Evolutionary conservation across 37 sponge, comb jelly and placozoan genomes (phyloP).

Genomic region (Hormiphora californensis): DNA sequence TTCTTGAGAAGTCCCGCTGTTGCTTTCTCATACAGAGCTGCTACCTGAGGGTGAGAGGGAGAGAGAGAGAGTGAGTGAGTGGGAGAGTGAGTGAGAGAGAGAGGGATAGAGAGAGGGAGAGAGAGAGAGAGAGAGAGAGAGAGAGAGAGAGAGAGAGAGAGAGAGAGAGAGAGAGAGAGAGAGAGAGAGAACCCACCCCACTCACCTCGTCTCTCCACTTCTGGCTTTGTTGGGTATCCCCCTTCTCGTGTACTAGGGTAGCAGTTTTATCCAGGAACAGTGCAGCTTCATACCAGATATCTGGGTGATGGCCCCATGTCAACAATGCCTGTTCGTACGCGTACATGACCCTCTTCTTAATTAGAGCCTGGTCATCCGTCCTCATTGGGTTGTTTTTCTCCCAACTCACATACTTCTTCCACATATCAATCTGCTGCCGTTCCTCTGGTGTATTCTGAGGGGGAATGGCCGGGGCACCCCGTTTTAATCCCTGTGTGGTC

Average conservation of each 20-base stretch:
- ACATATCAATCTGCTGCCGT: constrained; percentile 72
- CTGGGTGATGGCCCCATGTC: constrained; percentile 75
- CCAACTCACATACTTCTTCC: constrained; percentile 76
- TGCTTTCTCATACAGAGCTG: constrained; percentile 69
- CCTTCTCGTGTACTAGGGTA: constrained; percentile 58
- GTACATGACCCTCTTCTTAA: constrained; percentile 74
- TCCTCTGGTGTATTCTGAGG: constrained; percentile 73
- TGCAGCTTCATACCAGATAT: constrained; percentile 90
- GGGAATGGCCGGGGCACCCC: constrained; percentile 70
- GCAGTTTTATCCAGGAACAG: constrained; percentile 71
- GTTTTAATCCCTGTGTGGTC: constrained; percentile 62
- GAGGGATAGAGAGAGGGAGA: too few species aligned
- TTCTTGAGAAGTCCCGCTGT: constrained; percentile 59
- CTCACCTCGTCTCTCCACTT: constrained; percentile 36
- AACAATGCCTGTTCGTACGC: constrained; percentile 71
- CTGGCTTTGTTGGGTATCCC: constrained; percentile 46
- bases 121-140: too few species aligned
- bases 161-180: too few species aligned
- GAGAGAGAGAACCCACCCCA: too few species aligned
- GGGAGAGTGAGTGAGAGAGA: too few species aligned
- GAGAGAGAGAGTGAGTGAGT: too few species aligned
- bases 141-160: too few species aligned
- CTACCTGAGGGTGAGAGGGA: too few species aligned
- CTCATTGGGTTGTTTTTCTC: constrained; percentile 87
- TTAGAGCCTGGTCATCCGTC: constrained; percentile 63